These are phyloP conservation scores for Saccopteryx bilineata DNA, from an alignment of 2,113 vertebrate genomes.

Conservation along the genomic window DNA sequence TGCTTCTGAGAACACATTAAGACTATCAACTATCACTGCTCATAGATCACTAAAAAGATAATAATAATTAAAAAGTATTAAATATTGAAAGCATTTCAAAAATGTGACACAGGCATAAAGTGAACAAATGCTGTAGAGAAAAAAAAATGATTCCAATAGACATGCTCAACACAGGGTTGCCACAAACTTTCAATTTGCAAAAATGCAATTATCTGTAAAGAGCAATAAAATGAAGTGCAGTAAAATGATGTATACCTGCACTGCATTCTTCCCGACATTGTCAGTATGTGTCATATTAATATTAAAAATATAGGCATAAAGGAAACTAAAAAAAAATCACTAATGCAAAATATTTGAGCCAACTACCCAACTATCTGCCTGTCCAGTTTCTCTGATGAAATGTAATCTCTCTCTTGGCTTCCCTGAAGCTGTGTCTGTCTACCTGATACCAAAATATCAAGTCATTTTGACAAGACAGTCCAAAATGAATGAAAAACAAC, in stretches of 20 bases:
- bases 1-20: background rate
- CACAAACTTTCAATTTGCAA: background rate
- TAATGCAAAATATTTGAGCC: constrained; percentile 42
- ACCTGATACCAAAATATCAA: constrained; percentile 52
- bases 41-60: background rate
- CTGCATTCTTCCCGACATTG: constrained; percentile 31
- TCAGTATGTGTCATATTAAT: background rate
- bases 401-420: constrained; percentile 41
- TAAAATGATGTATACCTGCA: background rate
- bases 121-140: background rate
- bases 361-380: background rate
- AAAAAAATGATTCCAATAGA: background rate
- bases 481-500: constrained; percentile 39
- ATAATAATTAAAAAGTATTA: background rate
- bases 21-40: background rate
- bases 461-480: constrained; percentile 53
- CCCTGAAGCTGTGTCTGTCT: constrained; percentile 8
- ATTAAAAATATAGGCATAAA: constrained; percentile 48
- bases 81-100: background rate
- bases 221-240: background rate
- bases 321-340: background rate
- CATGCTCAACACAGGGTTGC: background rate
- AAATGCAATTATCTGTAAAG: background rate
- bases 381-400: background rate
- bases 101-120: background rate